These are phyloP conservation scores for Syrrhaptes paradoxus DNA, from an alignment of 2,113 vertebrate species.

Conservation along the genomic window DNA sequence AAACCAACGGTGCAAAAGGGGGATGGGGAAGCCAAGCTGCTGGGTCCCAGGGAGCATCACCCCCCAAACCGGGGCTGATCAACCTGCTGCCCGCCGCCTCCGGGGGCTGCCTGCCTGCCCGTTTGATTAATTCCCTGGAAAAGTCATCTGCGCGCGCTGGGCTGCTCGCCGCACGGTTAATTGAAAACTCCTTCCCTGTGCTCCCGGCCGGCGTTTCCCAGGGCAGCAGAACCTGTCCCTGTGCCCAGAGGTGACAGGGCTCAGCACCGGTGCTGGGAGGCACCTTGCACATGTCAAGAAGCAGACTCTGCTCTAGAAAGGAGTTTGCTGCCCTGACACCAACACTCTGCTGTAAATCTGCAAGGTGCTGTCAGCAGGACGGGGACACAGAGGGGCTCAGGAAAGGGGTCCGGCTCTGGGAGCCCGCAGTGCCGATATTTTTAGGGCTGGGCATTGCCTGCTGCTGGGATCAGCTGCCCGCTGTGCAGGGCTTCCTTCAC, in stretches of 20 bases:
- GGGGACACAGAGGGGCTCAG: rapidly evolving
- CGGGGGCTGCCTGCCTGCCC: neutral
- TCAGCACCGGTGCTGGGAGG: rapidly evolving
- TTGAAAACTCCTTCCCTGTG: neutral
- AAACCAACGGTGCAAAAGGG: neutral
- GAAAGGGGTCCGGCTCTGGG: neutral
- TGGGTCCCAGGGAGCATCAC: neutral
- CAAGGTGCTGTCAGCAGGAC: neutral
- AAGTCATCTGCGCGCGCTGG: neutral
- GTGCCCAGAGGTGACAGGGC: neutral
- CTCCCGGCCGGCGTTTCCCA: neutral
- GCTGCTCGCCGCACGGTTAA: neutral
- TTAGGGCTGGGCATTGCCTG: neutral
- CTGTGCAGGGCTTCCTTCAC: rapidly evolving
- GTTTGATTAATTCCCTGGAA: neutral
- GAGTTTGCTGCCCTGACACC: neutral
- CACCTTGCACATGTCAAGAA: neutral
- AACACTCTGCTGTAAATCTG: neutral
- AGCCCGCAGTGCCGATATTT: rapidly evolving
- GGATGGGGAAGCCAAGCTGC: neutral
- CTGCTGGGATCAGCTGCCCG: rapidly evolving
- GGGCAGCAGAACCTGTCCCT: neutral
- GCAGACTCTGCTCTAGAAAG: neutral
- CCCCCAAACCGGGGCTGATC: rapidly evolving
- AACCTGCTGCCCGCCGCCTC: neutral